These are phyloP conservation scores for Melieria picta DNA, from an alignment of 2,888 invertebrate species.

Conservation along the genomic window DNA sequence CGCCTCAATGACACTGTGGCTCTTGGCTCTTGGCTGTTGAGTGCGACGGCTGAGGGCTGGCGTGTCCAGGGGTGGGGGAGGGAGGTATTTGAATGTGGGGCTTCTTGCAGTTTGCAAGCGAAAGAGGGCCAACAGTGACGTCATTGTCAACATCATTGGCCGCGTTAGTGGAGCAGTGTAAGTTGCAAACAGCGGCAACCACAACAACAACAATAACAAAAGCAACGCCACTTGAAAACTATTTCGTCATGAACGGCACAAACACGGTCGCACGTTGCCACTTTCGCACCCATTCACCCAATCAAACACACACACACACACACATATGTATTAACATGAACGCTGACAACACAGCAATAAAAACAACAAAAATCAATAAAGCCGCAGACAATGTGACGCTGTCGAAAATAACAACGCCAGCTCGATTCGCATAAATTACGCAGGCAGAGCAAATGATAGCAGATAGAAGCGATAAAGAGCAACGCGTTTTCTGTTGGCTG, in stretches of 20 bases:
- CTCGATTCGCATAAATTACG: no score
- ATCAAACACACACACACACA: constrained; percentile 12
- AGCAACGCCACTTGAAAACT: not conserved
- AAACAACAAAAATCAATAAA: constrained; percentile 52
- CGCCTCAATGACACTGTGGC: constrained; percentile 16
- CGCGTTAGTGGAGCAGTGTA: no score
- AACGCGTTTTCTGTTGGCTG: no score
- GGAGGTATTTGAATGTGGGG: no score
- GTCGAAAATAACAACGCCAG: constrained; percentile 4
- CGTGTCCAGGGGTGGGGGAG: no score
- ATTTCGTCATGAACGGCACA: constrained; percentile 22
- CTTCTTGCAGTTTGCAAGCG: not conserved
- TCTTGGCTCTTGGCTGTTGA: not conserved
- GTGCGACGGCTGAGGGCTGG: not conserved
- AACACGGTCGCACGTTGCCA: not conserved
- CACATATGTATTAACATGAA: not conserved
- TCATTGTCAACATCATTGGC: constrained; percentile 15
- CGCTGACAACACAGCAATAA: constrained; percentile 11
- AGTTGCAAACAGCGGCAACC: no score
- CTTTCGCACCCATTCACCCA: not conserved
- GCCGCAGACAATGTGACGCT: constrained; percentile 56
- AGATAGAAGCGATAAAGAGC: no score
- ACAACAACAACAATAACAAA: no score
- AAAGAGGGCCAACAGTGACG: constrained; percentile 31
- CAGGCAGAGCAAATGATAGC: no score